These are phyloP conservation scores for Aptenodytes forsteri DNA, from an alignment of 2,113 vertebrate genomes.

Conservation along the genomic window DNA sequence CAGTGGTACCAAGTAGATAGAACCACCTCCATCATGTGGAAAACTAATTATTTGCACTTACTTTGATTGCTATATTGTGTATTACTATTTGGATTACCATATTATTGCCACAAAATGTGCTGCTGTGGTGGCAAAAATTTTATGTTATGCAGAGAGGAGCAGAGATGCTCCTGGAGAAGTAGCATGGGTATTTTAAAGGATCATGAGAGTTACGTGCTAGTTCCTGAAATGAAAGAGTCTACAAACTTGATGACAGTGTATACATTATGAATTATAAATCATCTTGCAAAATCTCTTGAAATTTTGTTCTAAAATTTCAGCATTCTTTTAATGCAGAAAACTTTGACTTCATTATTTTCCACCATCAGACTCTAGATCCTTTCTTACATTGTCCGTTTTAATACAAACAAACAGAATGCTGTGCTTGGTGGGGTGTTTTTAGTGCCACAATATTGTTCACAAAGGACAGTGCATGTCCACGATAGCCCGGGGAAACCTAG, in stretches of 20 bases:
- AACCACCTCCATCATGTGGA: too few relatives aligned
- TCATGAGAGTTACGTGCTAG: background rate
- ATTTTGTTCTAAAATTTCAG: background rate
- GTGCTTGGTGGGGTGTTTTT: background rate
- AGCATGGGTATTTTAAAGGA: background rate
- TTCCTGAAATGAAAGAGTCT: background rate
- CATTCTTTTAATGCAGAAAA: background rate
- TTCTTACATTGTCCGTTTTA: background rate
- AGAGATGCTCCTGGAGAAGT: background rate
- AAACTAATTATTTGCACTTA: conserved; percentile 68
- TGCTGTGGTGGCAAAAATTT: background rate
- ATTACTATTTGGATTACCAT: conserved; percentile 17
- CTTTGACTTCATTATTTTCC: background rate
- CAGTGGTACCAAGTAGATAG: conserved; percentile 34
- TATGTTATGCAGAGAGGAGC: background rate
- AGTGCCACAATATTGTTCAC: background rate
- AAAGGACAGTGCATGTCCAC: background rate
- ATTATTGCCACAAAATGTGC: conserved; percentile 16
- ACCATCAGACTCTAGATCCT: background rate
- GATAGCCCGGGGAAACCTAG: background rate
- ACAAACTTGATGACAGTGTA: background rate
- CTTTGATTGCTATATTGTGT: conserved; percentile 34
- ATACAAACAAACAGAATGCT: background rate
- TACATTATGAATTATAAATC: background rate
- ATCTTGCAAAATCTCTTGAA: background rate